Percentiles rank a stretch among this genome's conserved stretches.
These are phyloP conservation scores for Sandelia bainsii DNA, from an alignment of 2,797 vertebrate species.

Conservation along the genomic window DNA sequence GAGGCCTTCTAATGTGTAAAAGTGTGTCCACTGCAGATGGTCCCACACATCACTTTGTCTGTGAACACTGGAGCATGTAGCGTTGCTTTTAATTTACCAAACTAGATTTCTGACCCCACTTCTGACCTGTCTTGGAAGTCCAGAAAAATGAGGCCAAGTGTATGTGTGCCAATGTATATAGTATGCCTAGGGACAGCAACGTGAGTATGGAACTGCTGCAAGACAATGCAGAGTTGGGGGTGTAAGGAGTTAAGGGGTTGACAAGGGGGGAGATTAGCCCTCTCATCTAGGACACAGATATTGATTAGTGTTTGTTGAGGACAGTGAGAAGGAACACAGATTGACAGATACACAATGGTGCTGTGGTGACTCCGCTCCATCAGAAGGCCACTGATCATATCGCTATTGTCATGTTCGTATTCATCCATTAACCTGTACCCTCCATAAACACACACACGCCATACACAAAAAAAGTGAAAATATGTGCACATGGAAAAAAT, in stretches of 20 bases:
- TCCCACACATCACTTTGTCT: conserved; percentile 69
- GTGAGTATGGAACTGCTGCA: conserved; percentile 65
- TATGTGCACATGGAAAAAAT: not conserved
- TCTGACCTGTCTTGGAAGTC: conserved; percentile 65
- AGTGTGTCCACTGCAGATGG: conserved; percentile 74
- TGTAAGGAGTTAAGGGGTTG: conserved; percentile 54
- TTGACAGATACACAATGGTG: conserved; percentile 84
- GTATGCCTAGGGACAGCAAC: conserved; percentile 73
- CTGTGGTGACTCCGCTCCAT: conserved; percentile 49
- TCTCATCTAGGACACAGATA: conserved; percentile 87
- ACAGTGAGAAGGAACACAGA: conserved; percentile 78
- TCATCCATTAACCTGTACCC: conserved; percentile 54
- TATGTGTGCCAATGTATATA: conserved; percentile 53
- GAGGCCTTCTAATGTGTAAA: conserved; percentile 58
- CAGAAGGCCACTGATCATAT: conserved; percentile 67
- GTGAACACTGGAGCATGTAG: conserved; percentile 78
- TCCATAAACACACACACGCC: not conserved
- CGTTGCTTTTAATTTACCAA: conserved; percentile 62
- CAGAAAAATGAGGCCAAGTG: conserved; percentile 68
- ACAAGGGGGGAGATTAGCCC: conserved; percentile 72
- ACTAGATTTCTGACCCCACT: conserved; percentile 67
- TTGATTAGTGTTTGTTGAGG: conserved; percentile 85
- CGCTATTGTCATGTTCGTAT: conserved; percentile 63
- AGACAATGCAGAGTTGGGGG: conserved; percentile 70
- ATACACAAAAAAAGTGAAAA: not conserved